Percentiles rank a stretch among this genome's conserved stretches.
Evolutionary conservation across 2,888 invertebrate genomes (phyloP).

Genomic region (Fragum fragum): DNA sequence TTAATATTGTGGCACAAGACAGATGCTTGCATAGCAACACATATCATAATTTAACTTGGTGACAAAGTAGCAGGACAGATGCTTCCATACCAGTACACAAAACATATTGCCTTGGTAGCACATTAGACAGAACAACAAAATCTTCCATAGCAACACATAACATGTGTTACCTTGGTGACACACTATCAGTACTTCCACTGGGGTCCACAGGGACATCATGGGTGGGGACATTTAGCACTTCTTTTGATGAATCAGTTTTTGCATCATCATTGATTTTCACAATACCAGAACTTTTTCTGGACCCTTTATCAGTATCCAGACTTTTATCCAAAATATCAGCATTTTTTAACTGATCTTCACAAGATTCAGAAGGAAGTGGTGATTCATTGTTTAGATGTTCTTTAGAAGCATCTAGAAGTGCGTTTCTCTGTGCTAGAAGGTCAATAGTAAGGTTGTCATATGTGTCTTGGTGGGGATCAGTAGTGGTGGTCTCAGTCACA

Average conservation of each 20-base stretch:
- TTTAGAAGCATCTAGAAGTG: background rate
- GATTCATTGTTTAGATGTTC: background rate
- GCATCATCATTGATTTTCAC: conserved; percentile 1
- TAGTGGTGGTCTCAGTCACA: background rate
- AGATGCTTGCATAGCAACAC: too few species aligned
- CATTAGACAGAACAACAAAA: too few species aligned
- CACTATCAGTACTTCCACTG: conserved; percentile 24
- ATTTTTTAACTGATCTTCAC: background rate
- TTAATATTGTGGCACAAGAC: too few species aligned
- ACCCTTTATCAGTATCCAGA: background rate
- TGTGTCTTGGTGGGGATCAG: conserved; percentile 13
- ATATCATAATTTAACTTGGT: too few species aligned
- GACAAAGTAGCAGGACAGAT: too few species aligned
- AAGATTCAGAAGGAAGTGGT: background rate
- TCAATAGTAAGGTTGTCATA: conserved; percentile 21
- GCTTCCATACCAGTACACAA: too few species aligned
- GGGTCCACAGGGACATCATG: conserved; percentile 19
- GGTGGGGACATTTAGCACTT: background rate
- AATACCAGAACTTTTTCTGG: background rate
- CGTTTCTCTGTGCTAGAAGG: conserved; percentile 11
- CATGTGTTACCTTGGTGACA: conserved; percentile 31
- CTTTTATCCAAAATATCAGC: background rate
- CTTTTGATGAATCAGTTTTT: background rate
- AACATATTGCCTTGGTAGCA: too few species aligned
- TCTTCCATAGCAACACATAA: conserved; percentile 18